Base-by-base conservation (phyloP, 2,797 vertebrate genomes). In the Scarus forsteni region DNA sequence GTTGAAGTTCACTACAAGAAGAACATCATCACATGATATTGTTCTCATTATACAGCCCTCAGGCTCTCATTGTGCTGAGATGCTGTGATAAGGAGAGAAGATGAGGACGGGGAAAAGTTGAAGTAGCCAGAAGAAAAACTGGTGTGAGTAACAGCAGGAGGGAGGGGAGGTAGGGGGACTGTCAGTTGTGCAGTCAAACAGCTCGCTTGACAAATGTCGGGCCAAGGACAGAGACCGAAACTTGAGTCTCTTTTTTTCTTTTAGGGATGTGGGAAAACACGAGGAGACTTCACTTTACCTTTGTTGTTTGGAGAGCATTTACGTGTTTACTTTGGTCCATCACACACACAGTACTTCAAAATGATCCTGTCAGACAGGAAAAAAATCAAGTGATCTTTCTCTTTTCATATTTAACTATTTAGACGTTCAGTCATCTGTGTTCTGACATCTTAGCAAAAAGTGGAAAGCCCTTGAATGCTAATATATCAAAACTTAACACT, bases 121-220 rank as follows among this genome's bases (percentile, higher is more conserved):
- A 69, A 62, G 49, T 34, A 38, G 50, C 27, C 16, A 56, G 56
- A 16, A 73, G 66, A 60, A 46, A 39, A 56, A 64, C 57, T 48
- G 56, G 70, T 75, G 81, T 76, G 57, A 65, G 54, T 7, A 54
- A 56, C 40, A 43, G 74, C 61, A 58, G 64, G 56, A 42, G 56
- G 40, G 12, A 55, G 35, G 15, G 60, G 52, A 0, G 51, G n/a
- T 52, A 39, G n/a, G 56, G 56, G 0, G 52, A 15, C 75, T 87
- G 86, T 87, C 82, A 83, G 81, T 73, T 76, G 71, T 76, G 70
- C 60, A 71, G 79, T 85, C 89, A 89, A 88, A 91, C 87, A 83
- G 61, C 71, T 75, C 1, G 60, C 82, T 86, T 90, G 88, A 91
- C 88, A 89, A 89, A 88, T 86, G 89, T 82, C 84, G 75, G 57